Evolutionary conservation across 2,797 vertebrate species (phyloP).

Genomic region (Toxotes lorentzi): DNA sequence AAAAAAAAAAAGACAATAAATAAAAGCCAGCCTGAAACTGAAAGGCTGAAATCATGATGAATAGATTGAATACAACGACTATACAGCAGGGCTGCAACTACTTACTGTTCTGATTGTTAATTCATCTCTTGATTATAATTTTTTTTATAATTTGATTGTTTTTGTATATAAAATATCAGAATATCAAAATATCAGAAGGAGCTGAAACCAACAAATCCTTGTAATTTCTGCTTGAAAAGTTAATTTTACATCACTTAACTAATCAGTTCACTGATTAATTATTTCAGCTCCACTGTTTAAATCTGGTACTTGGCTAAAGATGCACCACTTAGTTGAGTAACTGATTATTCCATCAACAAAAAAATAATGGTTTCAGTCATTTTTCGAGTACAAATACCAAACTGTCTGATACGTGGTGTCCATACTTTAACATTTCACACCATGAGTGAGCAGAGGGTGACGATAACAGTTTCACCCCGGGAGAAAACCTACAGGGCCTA

Average conservation of each 20-base stretch:
- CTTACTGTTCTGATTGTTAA: no score
- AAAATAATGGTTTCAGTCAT: no score
- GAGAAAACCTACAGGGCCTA: background rate
- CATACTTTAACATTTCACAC: background rate
- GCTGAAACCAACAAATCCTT: no score
- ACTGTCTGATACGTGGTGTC: background rate
- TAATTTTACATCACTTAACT: no score
- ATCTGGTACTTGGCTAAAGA: no score
- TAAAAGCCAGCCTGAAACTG: background rate
- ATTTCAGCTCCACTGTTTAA: no score
- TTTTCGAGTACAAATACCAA: no score
- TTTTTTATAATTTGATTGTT: background rate
- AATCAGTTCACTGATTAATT: no score
- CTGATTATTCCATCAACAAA: no score
- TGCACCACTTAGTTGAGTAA: no score
- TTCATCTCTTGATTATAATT: background rate
- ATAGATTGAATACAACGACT: background rate
- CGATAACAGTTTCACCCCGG: background rate
- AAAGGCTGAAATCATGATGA: background rate
- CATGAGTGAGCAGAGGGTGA: background rate
- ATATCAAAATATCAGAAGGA: background rate
- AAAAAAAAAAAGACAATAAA: slow-evolving; percentile 6
- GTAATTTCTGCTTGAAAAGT: no score
- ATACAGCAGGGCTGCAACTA: no score
- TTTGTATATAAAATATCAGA: background rate